Evolutionary conservation across 1,140 invertebrate species (phyloP), one percentile per base, ranked within the genome.

Genomic region (Colletes gigas): DNA sequence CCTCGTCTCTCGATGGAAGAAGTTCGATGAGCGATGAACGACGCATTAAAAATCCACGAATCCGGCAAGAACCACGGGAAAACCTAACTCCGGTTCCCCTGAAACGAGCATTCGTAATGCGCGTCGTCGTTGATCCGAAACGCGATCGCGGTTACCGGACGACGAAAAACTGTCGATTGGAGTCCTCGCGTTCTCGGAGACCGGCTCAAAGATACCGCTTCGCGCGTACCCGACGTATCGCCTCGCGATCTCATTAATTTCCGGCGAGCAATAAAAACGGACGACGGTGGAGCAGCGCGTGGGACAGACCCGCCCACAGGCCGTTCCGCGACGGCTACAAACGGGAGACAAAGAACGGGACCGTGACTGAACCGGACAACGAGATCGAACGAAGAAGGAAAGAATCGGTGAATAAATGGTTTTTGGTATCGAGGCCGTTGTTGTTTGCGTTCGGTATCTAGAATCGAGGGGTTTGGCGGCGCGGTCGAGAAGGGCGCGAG

Each of bases 381-480:
- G 60, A 17, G n/a, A 54, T 30, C 7, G 62, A 39, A 44, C 30
- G 66, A 63, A n/a, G 17, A 21, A 80, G 5, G 30, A 83, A 68
- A 63, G 83, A 82, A 84, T 78, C 83, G 73, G 81, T 6, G 68
- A 84, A 86, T 89, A 91, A 91, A 90, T 89, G 90, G 83, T 92
- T 91, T 91, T 92, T 89, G 89, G 81, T 86, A 85, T 87, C 84
- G 91, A 60, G 74, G 89, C 44, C 9, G 83, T 89, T 17, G 89
- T 91, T 93, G 92, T 93, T 93, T 93, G 93, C 91, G 87, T 91
- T 93, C 87, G 90, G 91, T 93, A 91, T 93, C 93, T 92, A 89
- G 87, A 77, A 39, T 50, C 10, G 30, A 30, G 30, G 30, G 30
- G 30, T 50, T 10, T 50, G 10, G 68, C 52, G 67, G 71, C 5